These are phyloP conservation scores for Tridacna crocea DNA, from an alignment of 2,888 invertebrate genomes.

Conservation along the genomic window DNA sequence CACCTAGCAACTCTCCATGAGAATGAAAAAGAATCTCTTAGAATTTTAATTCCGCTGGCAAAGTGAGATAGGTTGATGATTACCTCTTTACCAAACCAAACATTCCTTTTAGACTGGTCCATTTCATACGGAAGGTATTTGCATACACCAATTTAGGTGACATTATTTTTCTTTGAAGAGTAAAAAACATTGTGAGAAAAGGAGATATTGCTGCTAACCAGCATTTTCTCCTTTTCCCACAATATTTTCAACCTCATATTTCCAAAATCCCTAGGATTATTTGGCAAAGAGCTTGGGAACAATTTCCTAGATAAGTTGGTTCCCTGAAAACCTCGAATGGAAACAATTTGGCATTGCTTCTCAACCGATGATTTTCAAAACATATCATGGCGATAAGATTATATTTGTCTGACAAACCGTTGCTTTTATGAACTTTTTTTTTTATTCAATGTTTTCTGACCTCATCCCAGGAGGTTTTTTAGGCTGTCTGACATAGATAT, in stretches of 20 bases:
- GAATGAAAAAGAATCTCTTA: conserved; percentile 59
- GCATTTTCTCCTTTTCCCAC: no score
- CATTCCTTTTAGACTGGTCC: no score
- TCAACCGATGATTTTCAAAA: conserved; percentile 52
- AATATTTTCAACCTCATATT: no score
- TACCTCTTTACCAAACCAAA: conserved; percentile 14
- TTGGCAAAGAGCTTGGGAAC: conserved; percentile 21
- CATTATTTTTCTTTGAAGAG: no score
- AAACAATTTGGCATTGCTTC: conserved; percentile 56
- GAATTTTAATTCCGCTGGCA: conserved; percentile 59
- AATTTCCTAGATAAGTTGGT: conserved; percentile 56
- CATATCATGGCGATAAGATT: conserved; percentile 54
- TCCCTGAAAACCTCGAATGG: conserved; percentile 49
- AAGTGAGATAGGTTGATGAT: conserved; percentile 58
- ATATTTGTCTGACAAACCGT: conserved; percentile 40
- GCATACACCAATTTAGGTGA: no score
- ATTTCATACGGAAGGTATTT: no score
- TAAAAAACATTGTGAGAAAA: no score
- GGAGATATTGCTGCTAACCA: no score
- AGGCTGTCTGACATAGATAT: conserved; percentile 53
- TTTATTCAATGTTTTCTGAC: conserved; percentile 18
- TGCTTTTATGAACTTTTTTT: conserved; percentile 2
- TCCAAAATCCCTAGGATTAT: no score
- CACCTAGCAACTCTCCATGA: conserved; percentile 59
- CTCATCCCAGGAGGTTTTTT: background rate